Conservation (phyloP, 2,888 invertebrate genomes). For the Ischnura elegans region DNA sequence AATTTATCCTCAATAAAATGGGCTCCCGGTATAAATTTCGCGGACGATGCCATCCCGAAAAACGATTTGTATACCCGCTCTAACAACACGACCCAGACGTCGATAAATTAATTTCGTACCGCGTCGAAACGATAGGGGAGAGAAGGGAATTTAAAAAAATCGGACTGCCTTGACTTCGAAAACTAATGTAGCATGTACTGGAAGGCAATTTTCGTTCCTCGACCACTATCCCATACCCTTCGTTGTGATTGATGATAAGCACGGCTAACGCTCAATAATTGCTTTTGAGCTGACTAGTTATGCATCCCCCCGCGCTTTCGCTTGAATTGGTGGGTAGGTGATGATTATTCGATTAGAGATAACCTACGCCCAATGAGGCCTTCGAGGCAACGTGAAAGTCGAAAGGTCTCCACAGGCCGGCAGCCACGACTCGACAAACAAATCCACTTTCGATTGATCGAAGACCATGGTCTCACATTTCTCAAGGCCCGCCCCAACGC, state of each 20-base stretch:
- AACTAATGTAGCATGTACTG: conserved; percentile 21
- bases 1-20: neutral
- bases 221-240: neutral
- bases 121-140: neutral
- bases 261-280: neutral
- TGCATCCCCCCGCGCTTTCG: conserved; percentile 10
- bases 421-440: neutral
- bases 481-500: neutral
- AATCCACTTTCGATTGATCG: neutral
- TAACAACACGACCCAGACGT: neutral
- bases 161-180: conserved; percentile 10
- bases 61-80: neutral
- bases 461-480: neutral
- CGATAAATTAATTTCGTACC: conserved; percentile 13
- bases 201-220: conserved; percentile 21
- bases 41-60: neutral
- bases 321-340: neutral
- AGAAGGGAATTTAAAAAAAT: conserved; percentile 24
- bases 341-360: conserved; percentile 21
- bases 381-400: neutral
- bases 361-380: neutral
- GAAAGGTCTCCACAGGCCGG: neutral
- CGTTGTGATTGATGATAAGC: conserved; percentile 5
- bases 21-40: conserved; percentile 10
- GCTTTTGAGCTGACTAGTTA: neutral